Evolutionary conservation across 2,888 invertebrate genomes (phyloP), one percentile per base, ranked within the genome.

Genomic region (Mimumesa dahlbomi): DNA sequence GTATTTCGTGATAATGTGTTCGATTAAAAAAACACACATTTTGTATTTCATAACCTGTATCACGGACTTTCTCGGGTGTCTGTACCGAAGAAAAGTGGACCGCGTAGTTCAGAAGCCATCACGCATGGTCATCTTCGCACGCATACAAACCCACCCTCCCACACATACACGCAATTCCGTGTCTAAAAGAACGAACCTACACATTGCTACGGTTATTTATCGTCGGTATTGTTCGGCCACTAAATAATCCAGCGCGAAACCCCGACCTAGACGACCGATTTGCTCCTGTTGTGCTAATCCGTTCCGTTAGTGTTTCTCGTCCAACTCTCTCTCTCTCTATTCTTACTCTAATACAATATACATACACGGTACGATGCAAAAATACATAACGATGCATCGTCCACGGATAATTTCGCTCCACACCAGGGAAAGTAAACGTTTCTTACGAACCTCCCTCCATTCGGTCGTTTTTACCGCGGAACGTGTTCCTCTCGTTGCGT

Each of bases 101-200:
- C 73, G 75, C 68, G 67, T 72, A 76, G 67, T 61, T 64, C 74
- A 69, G 76, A 65, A 74, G 70, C 66, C 56, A 53, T 59, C 57
- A 43, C 50, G 48, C 25, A 49, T 50, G 64, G 48, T 56, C 68
- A 64, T 73, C 61, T 43, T 53, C 49, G 36, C 49, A 49, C 53
- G 58, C 25, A 43, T 43, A 21, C 40, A 18, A 22, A 22, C 22
- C 34, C 54, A 49, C 61, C 18, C 36, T 18, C 42, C 19, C 31
- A 9, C n/a, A 11, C 31, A 36, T n/a, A 31, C 45, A 1, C 40
- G 53, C 18, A 40, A 19, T 25, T 45, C 46, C 65, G 59, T 48
- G 50, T 42, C 64, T 42, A 57, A 68, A 46, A 64, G 56, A 25
- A 40, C 56, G 31, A 62, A 36, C 22, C 49, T 34, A 48, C 13